These are phyloP conservation scores for Trachelus iudaicus DNA, from an alignment of 2,888 invertebrate genomes.

Conservation along the genomic window DNA sequence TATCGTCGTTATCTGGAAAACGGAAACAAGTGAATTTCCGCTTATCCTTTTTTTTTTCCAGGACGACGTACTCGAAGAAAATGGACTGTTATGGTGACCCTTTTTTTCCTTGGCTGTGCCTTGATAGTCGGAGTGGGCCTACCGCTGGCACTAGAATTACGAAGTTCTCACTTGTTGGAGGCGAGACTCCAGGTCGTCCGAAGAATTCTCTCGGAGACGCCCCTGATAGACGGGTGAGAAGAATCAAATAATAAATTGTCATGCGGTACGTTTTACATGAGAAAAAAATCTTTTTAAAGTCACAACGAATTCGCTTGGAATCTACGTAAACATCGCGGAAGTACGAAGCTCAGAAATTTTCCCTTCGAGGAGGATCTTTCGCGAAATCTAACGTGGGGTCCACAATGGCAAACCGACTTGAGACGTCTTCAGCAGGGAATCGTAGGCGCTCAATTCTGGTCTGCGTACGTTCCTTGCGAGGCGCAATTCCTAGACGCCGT, in stretches of 20 bases:
- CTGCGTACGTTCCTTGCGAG: slow-evolving; percentile 70
- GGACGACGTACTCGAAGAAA: slow-evolving; percentile 46
- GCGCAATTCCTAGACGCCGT: slow-evolving; percentile 76
- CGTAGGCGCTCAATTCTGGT: slow-evolving; percentile 68
- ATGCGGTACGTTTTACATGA: not conserved
- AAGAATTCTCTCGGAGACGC: slow-evolving; percentile 69
- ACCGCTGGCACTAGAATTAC: slow-evolving; percentile 69
- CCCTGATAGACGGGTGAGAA: slow-evolving; percentile 69
- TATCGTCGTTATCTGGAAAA: no score
- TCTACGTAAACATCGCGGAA: slow-evolving; percentile 60
- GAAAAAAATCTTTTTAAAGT: slow-evolving; percentile 34
- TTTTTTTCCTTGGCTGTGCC: slow-evolving; percentile 60
- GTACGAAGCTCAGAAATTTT: slow-evolving; percentile 58
- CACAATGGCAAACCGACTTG: slow-evolving; percentile 68
- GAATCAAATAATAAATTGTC: no score
- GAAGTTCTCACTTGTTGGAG: slow-evolving; percentile 70
- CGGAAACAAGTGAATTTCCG: no score
- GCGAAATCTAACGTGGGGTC: slow-evolving; percentile 55
- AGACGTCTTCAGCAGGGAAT: slow-evolving; percentile 66
- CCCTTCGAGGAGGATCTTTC: slow-evolving; percentile 63
- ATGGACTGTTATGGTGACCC: slow-evolving; percentile 57
- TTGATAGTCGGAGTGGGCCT: slow-evolving; percentile 64
- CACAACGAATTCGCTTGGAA: slow-evolving; percentile 67
- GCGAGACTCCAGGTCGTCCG: slow-evolving; percentile 70
- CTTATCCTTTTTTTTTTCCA: slow-evolving; percentile 15